Base-by-base conservation (phyloP, 2,797 vertebrate genomes). In the Sebastes miniatus region DNA sequence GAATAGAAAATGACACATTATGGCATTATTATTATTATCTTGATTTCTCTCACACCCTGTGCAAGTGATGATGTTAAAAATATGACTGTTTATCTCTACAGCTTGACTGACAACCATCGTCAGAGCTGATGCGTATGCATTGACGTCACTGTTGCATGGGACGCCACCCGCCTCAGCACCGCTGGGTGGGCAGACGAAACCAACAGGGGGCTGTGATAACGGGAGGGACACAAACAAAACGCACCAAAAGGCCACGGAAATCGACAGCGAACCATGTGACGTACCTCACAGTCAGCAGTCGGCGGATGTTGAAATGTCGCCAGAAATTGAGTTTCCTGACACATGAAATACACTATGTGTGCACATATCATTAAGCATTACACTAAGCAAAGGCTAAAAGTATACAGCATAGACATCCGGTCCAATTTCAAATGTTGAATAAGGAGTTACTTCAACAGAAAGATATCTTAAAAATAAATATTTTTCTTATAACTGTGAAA, bases 171-270 rank as follows among this genome's bases (percentile, higher is more conserved):
- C 65, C 13, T 63, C 69, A 8, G 27, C 54, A 24, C 29, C 64
- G 3, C 47, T 34, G 62, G 63, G 71, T 16, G 75, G 74, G 47
- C 68, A 69, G 68, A 76, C 72, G 32, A 62, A 67, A 71, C 43
- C 76, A 63, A 77, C 73, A 74, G 73, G 80, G 67, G 80, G 34
- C 34, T 50, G 76, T 7, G 24, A 34, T 24, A 20, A 9, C 5
- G 3, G 13, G 25, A 25, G 27, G 27, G 12, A 57, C 29, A 63
- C 22, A 36, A 27, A 65, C 61, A 76, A 62, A 79, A 36, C 25
- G 13, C 14, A 50, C 7, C 39, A 2, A 59, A 77, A 73, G 56
- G 74, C 61, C 59, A 24, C 24, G 4, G 5, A 5, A 47, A 67
- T 36, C 25, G 6, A 78, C 65, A 50, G n/a, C 2, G 12, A 72